Evolutionary conservation across 1,140 invertebrate species (phyloP), one percentile per base, ranked within the genome.

Genomic region (Diuraphis noxia): DNA sequence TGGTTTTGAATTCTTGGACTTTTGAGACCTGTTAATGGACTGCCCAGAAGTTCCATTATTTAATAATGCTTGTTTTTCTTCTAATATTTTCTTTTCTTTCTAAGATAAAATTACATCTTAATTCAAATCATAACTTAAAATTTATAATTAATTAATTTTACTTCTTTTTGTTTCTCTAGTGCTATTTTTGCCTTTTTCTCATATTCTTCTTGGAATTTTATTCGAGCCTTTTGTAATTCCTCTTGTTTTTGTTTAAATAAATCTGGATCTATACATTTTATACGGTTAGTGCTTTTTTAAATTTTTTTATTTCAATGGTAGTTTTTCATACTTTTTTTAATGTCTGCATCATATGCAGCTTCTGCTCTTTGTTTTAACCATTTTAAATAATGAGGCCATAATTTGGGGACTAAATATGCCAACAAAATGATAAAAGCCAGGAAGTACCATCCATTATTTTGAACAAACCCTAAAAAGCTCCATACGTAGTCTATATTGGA

Each of bases 151-250:
- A 63, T 90, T 19, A 25, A 84, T 56, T 30, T 30, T 92, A 92
- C 92, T 91, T 92, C 92, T 92, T 93, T 92, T 92, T 92, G 91
- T 86, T 92, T 93, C 91, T 92, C 92, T 77, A 92, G 82, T 77
- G 91, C 82, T 34, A 92, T 49, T 63, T 91, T 86, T 13, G 92
- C 92, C 88, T 93, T 92, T 89, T 85, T 88, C n/a, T 93, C 92
- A 40, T 92, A 90, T 82, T 93, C 92, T 90, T 93, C 92, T 89
- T 93, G 93, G 91, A 93, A 92, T 90, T 92, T 92, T 25, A 56
- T 85, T 86, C 93, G 88, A 23, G 93, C 92, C 88, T 63, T 88
- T 90, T 93, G 90, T 81, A 93, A 77, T 56, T 90, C 92, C 56
- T 92, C 88, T 82, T 90, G 46, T 81, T 92, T 91, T 91, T 91